A percentile compares a stretch with the other conserved stretches of the same genome.
Evolutionary conservation across 2,888 invertebrate genomes (phyloP).

Genomic region (Lacanobia wlatinum): DNA sequence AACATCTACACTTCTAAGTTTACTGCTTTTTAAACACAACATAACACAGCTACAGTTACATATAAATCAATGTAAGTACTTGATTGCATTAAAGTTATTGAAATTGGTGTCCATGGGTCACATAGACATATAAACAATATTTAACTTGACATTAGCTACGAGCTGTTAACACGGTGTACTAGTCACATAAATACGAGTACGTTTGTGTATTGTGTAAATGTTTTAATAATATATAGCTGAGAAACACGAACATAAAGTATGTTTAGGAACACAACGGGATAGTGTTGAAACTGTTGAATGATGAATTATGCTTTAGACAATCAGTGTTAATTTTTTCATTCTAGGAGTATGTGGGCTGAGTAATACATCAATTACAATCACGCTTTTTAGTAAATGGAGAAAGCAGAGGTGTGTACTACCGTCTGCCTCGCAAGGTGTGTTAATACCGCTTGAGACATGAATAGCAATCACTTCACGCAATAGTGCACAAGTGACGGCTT

Average conservation of each 20-base stretch:
- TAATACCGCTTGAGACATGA: slow-evolving; percentile 64
- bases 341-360: slow-evolving; percentile 10
- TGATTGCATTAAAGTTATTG: slow-evolving; percentile 26
- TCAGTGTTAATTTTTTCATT: slow-evolving; percentile 30
- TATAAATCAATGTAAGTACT: slow-evolving; percentile 17
- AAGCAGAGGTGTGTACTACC: slow-evolving; percentile 57
- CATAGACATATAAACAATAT: slow-evolving; percentile 35
- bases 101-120: slow-evolving; percentile 27
- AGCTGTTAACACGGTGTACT: slow-evolving; percentile 48
- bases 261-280: slow-evolving; percentile 19
- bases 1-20: slow-evolving; percentile 49
- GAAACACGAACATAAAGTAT: slow-evolving; percentile 42
- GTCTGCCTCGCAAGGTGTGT: slow-evolving; percentile 53
- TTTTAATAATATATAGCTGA: slow-evolving; percentile 43
- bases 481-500: slow-evolving; percentile 61
- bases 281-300: slow-evolving; percentile 48
- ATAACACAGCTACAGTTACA: slow-evolving; percentile 31
- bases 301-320: slow-evolving; percentile 42
- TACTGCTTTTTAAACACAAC: slow-evolving; percentile 38
- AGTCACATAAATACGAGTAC: slow-evolving; percentile 50
- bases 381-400: slow-evolving; percentile 60
- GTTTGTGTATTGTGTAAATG: slow-evolving; percentile 44
- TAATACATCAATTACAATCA: slow-evolving; percentile 51
- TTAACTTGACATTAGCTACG: slow-evolving; percentile 29
- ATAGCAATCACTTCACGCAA: slow-evolving; percentile 66